Evolutionary conservation across 2,113 vertebrate species (phyloP).

Genomic region (Clarias gariepinus): DNA sequence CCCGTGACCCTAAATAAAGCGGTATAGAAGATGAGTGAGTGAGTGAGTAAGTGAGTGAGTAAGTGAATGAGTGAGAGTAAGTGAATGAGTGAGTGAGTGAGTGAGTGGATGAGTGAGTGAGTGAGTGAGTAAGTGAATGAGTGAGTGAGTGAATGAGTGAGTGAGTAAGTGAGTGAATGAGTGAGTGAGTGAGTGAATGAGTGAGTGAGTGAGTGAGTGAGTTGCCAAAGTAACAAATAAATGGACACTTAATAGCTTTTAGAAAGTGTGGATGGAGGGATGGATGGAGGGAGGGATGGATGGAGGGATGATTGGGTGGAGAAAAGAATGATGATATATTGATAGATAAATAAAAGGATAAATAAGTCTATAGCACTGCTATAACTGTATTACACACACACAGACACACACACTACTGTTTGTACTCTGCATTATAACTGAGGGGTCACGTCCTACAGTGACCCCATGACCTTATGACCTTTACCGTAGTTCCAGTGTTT

Average conservation of each 20-base stretch:
- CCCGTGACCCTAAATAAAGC: too few relatives aligned
- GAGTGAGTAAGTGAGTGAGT: too few relatives aligned
- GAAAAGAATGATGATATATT: too few relatives aligned
- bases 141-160: too few relatives aligned
- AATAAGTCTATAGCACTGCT: background rate
- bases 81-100: too few relatives aligned
- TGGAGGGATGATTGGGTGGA: background rate
- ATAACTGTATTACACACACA: background rate
- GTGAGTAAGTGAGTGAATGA: too few relatives aligned
- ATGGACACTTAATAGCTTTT: background rate
- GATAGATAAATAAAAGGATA: background rate
- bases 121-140: too few relatives aligned
- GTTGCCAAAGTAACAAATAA: background rate
- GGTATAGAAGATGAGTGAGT: too few relatives aligned
- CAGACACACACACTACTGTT: background rate
- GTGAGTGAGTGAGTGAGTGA: too few relatives aligned
- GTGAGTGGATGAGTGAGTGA: too few relatives aligned
- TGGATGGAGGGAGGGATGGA: background rate
- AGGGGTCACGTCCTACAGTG: background rate
- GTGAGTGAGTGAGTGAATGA: too few relatives aligned
- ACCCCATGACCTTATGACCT: conserved; percentile 26
- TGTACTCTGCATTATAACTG: background rate
- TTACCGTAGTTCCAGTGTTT: conserved; percentile 67
- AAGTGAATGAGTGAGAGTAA: too few relatives aligned
- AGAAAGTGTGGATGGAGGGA: background rate